Conservation (phyloP, 2,113 vertebrate genomes). For the Mustelus asterias region DNA sequence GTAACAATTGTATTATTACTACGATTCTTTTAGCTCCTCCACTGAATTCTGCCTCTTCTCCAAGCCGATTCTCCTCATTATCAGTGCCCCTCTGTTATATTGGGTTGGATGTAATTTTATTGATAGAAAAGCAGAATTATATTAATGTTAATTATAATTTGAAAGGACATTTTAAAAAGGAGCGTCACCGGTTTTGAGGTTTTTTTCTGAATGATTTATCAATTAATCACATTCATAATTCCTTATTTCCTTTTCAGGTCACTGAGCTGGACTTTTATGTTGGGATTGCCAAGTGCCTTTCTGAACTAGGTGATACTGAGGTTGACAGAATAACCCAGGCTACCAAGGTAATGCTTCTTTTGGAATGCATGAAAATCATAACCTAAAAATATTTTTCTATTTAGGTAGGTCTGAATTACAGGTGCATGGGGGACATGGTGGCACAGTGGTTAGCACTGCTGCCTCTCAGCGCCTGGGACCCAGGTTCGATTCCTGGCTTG, state of each 20-base stretch:
- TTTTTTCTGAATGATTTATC: neutral
- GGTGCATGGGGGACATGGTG: too few relatives aligned
- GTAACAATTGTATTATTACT: neutral
- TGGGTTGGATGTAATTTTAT: neutral
- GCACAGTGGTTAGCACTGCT: too few relatives aligned
- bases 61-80: neutral
- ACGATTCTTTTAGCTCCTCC: neutral
- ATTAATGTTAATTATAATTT: neutral
- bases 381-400: neutral
- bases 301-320: slow-evolving; percentile 76
- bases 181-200: neutral
- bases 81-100: neutral
- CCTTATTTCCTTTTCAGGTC: slow-evolving; percentile 56
- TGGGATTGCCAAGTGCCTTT: slow-evolving; percentile 71
- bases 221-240: slow-evolving; percentile 35
- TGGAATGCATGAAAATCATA: neutral
- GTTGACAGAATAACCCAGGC: slow-evolving; percentile 60
- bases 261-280: slow-evolving; percentile 67
- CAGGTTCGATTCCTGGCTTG: too few relatives aligned
- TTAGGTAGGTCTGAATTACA: neutral
- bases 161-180: neutral
- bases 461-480: too few relatives aligned
- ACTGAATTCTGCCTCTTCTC: neutral
- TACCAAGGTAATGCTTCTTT: slow-evolving; percentile 64
- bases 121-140: neutral